Conservation (phyloP, 2,888 invertebrate species). For the Drosophila aldrichi region DNA sequence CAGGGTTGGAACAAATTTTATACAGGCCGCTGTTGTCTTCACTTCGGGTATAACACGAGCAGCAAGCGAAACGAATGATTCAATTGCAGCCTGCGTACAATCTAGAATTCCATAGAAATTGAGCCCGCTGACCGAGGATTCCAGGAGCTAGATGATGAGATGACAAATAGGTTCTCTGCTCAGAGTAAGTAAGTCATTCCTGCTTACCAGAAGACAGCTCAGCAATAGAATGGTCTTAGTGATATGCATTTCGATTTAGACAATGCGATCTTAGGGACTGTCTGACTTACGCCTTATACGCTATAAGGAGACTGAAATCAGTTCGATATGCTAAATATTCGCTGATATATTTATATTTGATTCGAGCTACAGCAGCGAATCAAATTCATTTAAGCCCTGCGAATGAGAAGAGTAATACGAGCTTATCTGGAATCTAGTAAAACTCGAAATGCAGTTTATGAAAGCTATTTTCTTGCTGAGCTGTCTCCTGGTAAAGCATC, state of each 20-base stretch:
- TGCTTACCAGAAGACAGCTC: conserved; percentile 12
- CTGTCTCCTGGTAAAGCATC: conserved; percentile 1
- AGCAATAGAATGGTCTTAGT: background rate
- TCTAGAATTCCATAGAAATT: background rate
- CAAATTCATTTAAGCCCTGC: background rate
- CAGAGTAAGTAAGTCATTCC: background rate
- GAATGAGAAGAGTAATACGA: background rate
- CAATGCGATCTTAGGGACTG: background rate
- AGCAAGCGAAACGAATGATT: too few species aligned
- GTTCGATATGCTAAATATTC: background rate
- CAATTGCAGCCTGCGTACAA: too few species aligned
- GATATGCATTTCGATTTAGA: conserved; percentile 1
- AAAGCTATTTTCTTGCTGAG: background rate
- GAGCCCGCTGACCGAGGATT: background rate
- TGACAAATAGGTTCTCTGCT: too few species aligned
- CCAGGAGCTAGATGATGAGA: background rate
- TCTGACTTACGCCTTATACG: background rate
- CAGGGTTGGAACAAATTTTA: too few species aligned
- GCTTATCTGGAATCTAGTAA: background rate
- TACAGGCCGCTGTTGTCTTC: too few species aligned
- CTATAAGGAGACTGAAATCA: background rate
- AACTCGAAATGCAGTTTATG: background rate
- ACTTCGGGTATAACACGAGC: too few species aligned
- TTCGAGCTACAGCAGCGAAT: background rate
- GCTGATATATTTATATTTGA: too few species aligned